These are phyloP conservation scores for Morelia viridis DNA, from an alignment of 2,797 vertebrate genomes.

Conservation along the genomic window DNA sequence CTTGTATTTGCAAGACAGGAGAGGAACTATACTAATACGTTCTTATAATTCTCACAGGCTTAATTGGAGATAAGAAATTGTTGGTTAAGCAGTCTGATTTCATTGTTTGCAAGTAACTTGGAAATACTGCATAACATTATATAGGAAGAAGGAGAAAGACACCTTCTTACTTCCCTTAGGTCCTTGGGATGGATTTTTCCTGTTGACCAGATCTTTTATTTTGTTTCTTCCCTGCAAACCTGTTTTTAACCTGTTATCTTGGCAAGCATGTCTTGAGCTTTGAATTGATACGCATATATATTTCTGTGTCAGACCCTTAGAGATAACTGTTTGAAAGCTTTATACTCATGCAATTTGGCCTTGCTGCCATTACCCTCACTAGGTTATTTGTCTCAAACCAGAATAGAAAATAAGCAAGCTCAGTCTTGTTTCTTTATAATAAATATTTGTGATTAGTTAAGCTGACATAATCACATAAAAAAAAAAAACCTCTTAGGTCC, in stretches of 20 bases:
- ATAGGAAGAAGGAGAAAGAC: neutral
- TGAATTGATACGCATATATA: neutral
- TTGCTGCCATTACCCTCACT: neutral
- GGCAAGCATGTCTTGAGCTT: neutral
- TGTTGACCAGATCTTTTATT: neutral
- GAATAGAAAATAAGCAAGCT: neutral
- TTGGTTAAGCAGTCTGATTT: constrained; percentile 46
- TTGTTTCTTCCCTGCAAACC: neutral
- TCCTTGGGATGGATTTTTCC: neutral
- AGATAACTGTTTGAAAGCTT: neutral
- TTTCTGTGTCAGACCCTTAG: neutral
- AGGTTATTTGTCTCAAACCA: neutral
- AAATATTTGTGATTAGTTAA: neutral
- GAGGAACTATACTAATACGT: neutral
- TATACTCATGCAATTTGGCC: neutral
- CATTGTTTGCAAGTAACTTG: constrained; percentile 55
- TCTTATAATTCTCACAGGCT: neutral
- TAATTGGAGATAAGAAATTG: constrained; percentile 15
- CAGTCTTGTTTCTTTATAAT: neutral
- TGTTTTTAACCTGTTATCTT: neutral
- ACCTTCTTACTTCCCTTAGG: neutral
- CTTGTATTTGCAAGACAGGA: constrained; percentile 20
- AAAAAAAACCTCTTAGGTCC: neutral
- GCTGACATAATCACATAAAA: neutral
- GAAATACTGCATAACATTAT: constrained; percentile 58